A percentile compares a stretch with the other conserved stretches of the same genome.
phyloP scores from a whole-genome alignment of 2,888 invertebrate genomes.

The Mythimna albipuncta region DNA sequence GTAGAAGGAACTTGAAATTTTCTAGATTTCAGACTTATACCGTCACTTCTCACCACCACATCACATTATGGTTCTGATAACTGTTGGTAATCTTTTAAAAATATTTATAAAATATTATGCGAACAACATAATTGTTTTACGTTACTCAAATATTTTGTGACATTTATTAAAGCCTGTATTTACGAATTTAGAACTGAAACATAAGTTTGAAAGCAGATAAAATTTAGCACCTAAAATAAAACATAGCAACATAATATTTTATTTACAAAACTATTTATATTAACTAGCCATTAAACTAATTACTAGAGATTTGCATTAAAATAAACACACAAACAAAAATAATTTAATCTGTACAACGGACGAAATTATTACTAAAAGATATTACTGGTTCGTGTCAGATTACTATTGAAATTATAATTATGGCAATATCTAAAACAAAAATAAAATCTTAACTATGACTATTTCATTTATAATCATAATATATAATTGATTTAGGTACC shows the following conservation, averaged over 20 bases:
- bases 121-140: slow-evolving; percentile 58
- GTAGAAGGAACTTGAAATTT: slow-evolving; percentile 87
- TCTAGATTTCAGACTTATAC: slow-evolving; percentile 80
- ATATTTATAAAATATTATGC: slow-evolving; percentile 64
- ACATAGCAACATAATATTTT: slow-evolving; percentile 85
- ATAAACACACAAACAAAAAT: slow-evolving; percentile 85
- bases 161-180: slow-evolving; percentile 77
- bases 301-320: slow-evolving; percentile 80
- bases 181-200: slow-evolving; percentile 62
- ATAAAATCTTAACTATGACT: slow-evolving; percentile 74
- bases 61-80: slow-evolving; percentile 86
- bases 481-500: slow-evolving; percentile 67
- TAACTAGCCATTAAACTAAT: slow-evolving; percentile 85
- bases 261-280: slow-evolving; percentile 85
- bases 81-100: slow-evolving; percentile 79
- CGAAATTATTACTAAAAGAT: slow-evolving; percentile 75
- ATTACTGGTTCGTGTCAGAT: slow-evolving; percentile 80
- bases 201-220: slow-evolving; percentile 69
- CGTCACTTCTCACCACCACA: slow-evolving; percentile 88
- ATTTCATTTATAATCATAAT: slow-evolving; percentile 67
- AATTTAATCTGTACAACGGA: slow-evolving; percentile 88
- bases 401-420: slow-evolving; percentile 80
- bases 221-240: slow-evolving; percentile 88
- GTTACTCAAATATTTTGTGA: slow-evolving; percentile 78
- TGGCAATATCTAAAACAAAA: slow-evolving; percentile 80